Evolutionary conservation across 1,140 invertebrate species (phyloP).

Genomic region (Drosophila erecta): DNA sequence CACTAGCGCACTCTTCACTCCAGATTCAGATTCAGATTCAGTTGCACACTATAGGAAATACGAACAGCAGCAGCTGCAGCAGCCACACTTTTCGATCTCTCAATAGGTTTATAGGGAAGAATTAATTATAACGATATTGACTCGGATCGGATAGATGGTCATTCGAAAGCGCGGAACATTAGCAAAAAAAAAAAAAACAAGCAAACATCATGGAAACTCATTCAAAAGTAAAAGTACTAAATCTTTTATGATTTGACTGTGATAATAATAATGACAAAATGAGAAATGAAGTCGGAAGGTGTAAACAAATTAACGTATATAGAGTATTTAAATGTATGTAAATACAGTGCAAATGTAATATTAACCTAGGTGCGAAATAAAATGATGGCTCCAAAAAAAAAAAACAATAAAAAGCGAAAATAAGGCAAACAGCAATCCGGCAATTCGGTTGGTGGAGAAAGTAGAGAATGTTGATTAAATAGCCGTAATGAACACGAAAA

Average conservation of each 20-base stretch:
- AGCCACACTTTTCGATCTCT: conserved; percentile 50
- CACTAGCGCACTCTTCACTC: conserved; percentile 33
- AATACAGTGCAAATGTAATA: conserved; percentile 58
- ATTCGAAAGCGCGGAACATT: conserved; percentile 64
- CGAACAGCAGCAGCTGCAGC: conserved; percentile 20
- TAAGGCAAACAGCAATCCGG: conserved; percentile 25
- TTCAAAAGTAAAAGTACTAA: conserved; percentile 84
- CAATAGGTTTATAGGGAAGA: conserved; percentile 39
- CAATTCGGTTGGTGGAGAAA: conserved; percentile 36
- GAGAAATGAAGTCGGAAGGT: conserved; percentile 49
- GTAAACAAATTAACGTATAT: conserved; percentile 75
- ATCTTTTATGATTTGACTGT: conserved; percentile 84
- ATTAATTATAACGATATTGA: conserved; percentile 26
- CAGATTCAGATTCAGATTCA: conserved; percentile 31
- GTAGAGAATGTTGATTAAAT: conserved; percentile 58
- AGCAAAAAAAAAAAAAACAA: conserved; percentile 28
- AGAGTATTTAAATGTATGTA: conserved; percentile 79
- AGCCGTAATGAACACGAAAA: conserved; percentile 44
- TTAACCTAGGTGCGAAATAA: conserved; percentile 66
- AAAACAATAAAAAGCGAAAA: conserved; percentile 29
- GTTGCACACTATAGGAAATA: conserved; percentile 38
- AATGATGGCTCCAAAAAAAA: conserved; percentile 42
- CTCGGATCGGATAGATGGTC: conserved; percentile 28
- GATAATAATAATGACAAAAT: conserved; percentile 82
- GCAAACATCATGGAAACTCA: conserved; percentile 79